These are phyloP conservation scores for Aleadryas rufinucha DNA, from an alignment of 2,113 vertebrate genomes.

Conservation along the genomic window DNA sequence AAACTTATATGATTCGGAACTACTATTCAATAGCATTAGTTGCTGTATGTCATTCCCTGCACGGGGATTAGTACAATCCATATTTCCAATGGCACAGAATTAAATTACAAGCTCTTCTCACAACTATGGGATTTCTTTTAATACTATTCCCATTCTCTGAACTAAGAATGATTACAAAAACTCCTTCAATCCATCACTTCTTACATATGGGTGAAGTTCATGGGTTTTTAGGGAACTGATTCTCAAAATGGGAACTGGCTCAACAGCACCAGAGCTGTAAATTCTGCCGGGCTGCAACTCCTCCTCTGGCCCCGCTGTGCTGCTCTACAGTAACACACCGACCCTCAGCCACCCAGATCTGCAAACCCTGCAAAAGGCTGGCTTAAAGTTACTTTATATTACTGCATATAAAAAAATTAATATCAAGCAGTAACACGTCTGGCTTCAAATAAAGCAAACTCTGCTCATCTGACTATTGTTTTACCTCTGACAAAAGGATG, in stretches of 20 bases:
- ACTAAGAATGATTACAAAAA: not conserved
- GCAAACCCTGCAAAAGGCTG: not conserved
- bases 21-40: constrained; percentile 2
- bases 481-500: not conserved
- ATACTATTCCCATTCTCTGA: not conserved
- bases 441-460: not conserved
- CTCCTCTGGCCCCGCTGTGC: accelerated
- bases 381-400: not conserved
- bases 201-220: not conserved
- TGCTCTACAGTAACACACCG: accelerated
- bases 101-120: not conserved
- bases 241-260: not conserved
- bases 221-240: not conserved
- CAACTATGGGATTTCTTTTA: not conserved
- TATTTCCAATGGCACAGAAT: constrained; percentile 6
- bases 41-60: constrained; percentile 49
- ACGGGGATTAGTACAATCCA: not conserved
- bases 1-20: constrained; percentile 60
- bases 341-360: not conserved
- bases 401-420: not conserved
- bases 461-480: not conserved
- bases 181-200: not conserved
- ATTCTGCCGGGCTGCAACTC: not conserved
- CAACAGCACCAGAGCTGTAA: not conserved
- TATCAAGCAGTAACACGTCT: not conserved